Evolutionary conservation across 2,797 vertebrate species (phyloP), one percentile per base, ranked within the genome.

Genomic region (Myiothlypis chrysogaster): DNA sequence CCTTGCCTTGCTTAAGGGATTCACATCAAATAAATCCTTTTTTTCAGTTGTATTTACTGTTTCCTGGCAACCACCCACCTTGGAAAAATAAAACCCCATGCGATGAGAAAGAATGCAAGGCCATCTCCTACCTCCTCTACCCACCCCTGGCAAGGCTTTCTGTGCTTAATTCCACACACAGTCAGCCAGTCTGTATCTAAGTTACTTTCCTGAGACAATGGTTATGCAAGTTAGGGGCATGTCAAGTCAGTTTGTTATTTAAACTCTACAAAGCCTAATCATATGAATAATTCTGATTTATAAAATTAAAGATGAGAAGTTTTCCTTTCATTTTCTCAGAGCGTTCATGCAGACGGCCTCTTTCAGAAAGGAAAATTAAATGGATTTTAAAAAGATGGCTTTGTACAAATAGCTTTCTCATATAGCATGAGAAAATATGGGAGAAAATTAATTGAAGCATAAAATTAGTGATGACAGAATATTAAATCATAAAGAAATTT

Each of bases 231-330:
- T 90, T 92, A 89, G 60, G 47, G 57, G n/a, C 66, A 86, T 89
- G 73, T 84, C 47, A 88, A 79, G 82, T 84, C 43, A 63, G 13
- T 50, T 70, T 77, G 23, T 90, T 96, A 79, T 95, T 97, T 96
- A 76, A 95, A 75, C n/a, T 93, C 72, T 87, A 81, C 72, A 97
- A 94, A 94, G 41, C 49, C 95, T 95, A 93, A 95, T 94, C 41
- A 47, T 88, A 71, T 89, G 76, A 94, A 82, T 94, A 92, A 95
- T 95, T 97, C 73, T 64, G 83, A 90, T 87, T 89, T 90, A 92
- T 90, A 84, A 89, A 95, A 95, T 91, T 86, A 95, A 91, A 92
- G 89, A 57, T 49, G 44, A 86, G 66, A 91, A 37, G n/a, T 94
- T 92, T 95, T 90, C 49, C 75, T 75, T 95, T 78, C 37, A 89